Evolutionary conservation across 35 echinoderm and acorn worm genomes (phyloP).

Genomic region (Amphiura filiformis): DNA sequence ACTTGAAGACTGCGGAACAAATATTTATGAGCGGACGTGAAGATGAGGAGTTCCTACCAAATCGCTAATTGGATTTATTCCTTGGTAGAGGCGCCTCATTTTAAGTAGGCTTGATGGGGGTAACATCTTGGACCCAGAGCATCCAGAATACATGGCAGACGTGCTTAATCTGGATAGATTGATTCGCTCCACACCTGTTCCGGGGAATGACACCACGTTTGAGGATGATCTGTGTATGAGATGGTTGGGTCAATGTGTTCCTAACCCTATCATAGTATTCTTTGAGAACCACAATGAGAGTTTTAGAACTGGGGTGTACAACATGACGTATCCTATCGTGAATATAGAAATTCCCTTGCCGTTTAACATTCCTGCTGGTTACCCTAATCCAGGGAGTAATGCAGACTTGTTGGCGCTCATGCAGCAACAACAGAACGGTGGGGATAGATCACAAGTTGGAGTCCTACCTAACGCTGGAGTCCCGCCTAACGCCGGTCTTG

Average conservation of each 20-base stretch:
- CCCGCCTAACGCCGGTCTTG: too few species aligned
- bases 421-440: not conserved
- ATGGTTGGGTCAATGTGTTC: constrained; percentile 48
- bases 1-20: constrained; percentile 35
- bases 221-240: constrained; percentile 49
- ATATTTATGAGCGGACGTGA: constrained; percentile 58
- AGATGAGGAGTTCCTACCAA: constrained; percentile 73
- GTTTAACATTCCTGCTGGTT: too few species aligned
- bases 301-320: not conserved
- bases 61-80: constrained; percentile 72
- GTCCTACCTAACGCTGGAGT: too few species aligned
- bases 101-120: constrained; percentile 56
- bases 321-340: not conserved
- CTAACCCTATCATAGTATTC: constrained; percentile 40
- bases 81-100: constrained; percentile 62
- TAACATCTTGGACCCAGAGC: constrained; percentile 4
- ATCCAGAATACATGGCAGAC: constrained; percentile 14
- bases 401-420: not conserved
- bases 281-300: not conserved
- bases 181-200: not conserved
- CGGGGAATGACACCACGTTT: not conserved
- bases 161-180: constrained; percentile 4
- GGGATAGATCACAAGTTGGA: not conserved
- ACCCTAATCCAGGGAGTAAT: too few species aligned
- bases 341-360: not conserved